Percentiles rank a stretch among this genome's conserved stretches.
These are phyloP conservation scores for Nixonia krombeini DNA, from an alignment of 1,140 invertebrate genomes.

Conservation along the genomic window DNA sequence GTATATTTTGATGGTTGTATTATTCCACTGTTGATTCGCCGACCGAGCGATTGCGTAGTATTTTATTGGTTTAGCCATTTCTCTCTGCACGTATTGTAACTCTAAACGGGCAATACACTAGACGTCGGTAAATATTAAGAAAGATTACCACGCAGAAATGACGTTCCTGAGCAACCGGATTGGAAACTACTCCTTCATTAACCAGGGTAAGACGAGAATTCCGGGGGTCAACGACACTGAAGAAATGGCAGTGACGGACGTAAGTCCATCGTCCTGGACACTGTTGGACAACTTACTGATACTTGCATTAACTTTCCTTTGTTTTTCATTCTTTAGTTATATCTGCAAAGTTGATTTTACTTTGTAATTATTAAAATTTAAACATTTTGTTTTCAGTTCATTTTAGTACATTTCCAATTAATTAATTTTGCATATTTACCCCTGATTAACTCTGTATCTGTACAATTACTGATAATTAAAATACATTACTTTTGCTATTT, in stretches of 20 bases:
- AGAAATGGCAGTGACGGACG: slow-evolving; percentile 93
- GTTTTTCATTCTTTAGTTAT: background rate
- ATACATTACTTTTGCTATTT: too few species aligned
- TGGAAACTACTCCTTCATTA: slow-evolving; percentile 89
- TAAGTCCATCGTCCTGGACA: slow-evolving; percentile 77
- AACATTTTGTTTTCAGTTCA: too few species aligned
- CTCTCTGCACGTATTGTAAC: slow-evolving; percentile 33
- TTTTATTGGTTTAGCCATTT: slow-evolving; percentile 30
- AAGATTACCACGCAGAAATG: slow-evolving; percentile 77
- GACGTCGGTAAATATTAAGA: slow-evolving; percentile 17
- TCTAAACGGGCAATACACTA: slow-evolving; percentile 16
- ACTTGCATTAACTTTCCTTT: slow-evolving; percentile 28
- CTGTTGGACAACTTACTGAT: slow-evolving; percentile 30
- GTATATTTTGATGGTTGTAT: slow-evolving; percentile 1
- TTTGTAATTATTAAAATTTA: background rate
- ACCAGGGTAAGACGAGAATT: slow-evolving; percentile 92
- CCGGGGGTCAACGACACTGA: slow-evolving; percentile 94
- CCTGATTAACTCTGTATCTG: too few species aligned
- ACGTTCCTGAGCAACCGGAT: slow-evolving; percentile 87
- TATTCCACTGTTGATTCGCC: slow-evolving; percentile 20
- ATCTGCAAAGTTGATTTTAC: background rate
- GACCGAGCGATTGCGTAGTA: slow-evolving; percentile 30
- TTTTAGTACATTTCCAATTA: too few species aligned
- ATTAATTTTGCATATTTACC: too few species aligned
- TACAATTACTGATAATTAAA: too few species aligned